Conservation (phyloP, 2,888 invertebrate genomes). For the Steinernema hermaphroditum region DNA sequence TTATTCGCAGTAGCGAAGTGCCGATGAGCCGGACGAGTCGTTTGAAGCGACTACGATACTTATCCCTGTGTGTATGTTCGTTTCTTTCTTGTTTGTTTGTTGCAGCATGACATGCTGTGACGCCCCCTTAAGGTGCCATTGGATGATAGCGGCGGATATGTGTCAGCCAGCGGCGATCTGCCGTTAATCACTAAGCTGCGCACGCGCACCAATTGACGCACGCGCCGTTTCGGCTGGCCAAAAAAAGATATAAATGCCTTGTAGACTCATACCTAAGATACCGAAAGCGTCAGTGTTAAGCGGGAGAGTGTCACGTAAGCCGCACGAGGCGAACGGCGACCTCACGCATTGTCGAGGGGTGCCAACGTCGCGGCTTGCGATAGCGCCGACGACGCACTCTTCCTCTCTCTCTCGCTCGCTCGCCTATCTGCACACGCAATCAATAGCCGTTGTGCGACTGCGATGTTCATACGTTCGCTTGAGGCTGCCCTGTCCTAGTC, state of each 20-base stretch:
- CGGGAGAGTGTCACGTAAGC: not conserved
- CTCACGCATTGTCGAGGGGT: conserved; percentile 13
- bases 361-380: conserved; percentile 13
- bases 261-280: not conserved
- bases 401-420: conserved; percentile 10
- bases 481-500: not conserved
- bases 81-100: too few relatives aligned
- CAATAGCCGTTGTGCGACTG: not conserved
- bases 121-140: too few relatives aligned
- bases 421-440: conserved; percentile 25
- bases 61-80: too few relatives aligned
- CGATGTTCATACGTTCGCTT: conserved; percentile 10
- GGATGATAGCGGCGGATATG: too few relatives aligned
- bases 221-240: too few relatives aligned
- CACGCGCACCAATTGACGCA: too few relatives aligned
- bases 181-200: too few relatives aligned
- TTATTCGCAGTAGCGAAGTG: not conserved
- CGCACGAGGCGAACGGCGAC: conserved; percentile 8
- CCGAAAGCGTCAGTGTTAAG: not conserved
- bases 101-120: too few relatives aligned
- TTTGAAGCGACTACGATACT: too few relatives aligned
- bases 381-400: not conserved
- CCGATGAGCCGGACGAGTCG: too few relatives aligned
- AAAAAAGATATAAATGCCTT: not conserved
- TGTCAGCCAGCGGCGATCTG: too few relatives aligned